Conservation (phyloP, 64 coral and sea anemone genomes). For the Porites australiensis region DNA sequence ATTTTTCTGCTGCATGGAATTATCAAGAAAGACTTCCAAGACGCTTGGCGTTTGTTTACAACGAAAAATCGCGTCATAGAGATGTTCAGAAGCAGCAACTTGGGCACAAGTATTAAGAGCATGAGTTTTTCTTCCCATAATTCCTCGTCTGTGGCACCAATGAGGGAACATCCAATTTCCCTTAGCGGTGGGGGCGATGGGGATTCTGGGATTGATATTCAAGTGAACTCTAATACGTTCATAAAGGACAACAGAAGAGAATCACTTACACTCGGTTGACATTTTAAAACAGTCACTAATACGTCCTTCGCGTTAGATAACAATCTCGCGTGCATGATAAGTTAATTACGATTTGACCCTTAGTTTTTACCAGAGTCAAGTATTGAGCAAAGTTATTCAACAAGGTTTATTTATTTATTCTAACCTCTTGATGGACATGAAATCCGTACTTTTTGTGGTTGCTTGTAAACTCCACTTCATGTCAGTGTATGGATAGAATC, state of each 20-base stretch:
- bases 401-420: too few species aligned
- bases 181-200: slow-evolving; percentile 19
- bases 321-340: too few species aligned
- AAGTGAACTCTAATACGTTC: neutral
- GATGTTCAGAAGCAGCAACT: slow-evolving; percentile 50
- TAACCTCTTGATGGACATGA: too few species aligned
- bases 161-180: neutral
- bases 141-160: neutral
- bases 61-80: slow-evolving; percentile 72
- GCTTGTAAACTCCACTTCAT: too few species aligned
- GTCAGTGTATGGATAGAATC: too few species aligned
- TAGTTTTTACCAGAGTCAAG: too few species aligned
- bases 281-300: too few species aligned
- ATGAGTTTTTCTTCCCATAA: slow-evolving; percentile 3
- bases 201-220: slow-evolving; percentile 80
- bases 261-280: too few species aligned
- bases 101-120: slow-evolving; percentile 26
- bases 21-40: slow-evolving; percentile 89
- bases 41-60: slow-evolving; percentile 74
- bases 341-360: neutral
- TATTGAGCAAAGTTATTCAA: too few species aligned
- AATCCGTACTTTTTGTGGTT: too few species aligned
- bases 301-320: too few species aligned
- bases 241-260: too few species aligned
- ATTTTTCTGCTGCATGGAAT: slow-evolving; percentile 93